phyloP scores from a whole-genome alignment of 1,140 invertebrate species.

The Eriocheir sinensis region DNA sequence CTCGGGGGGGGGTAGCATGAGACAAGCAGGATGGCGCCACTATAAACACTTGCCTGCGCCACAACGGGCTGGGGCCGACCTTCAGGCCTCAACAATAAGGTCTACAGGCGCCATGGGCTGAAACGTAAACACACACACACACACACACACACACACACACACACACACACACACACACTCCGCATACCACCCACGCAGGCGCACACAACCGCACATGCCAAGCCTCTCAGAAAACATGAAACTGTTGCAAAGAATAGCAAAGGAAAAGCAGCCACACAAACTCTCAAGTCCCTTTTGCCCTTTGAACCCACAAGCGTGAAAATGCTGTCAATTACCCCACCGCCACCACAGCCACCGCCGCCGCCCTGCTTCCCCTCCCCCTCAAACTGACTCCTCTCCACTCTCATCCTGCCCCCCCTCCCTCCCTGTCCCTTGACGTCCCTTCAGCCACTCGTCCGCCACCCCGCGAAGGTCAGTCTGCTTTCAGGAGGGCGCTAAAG shows the following conservation, averaged over 20 bases:
- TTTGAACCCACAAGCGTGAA: neutral
- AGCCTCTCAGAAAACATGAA: neutral
- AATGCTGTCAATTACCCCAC: neutral
- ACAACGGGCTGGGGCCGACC: too few species aligned
- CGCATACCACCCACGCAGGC: neutral
- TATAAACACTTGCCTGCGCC: too few species aligned
- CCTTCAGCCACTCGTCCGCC: neutral
- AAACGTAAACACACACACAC: neutral
- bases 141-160: constrained; percentile 22
- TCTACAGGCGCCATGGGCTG: too few species aligned
- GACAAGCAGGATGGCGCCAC: too few species aligned
- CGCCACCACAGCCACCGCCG: neutral
- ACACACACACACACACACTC: neutral
- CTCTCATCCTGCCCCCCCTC: too few species aligned
- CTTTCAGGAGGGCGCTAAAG: neutral
- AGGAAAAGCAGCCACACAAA: neutral
- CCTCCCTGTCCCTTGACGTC: too few species aligned
- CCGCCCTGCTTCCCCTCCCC: neutral
- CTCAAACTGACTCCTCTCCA: neutral
- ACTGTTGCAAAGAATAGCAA: too few species aligned
- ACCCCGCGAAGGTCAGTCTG: neutral
- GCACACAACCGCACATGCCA: neutral
- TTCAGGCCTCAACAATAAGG: too few species aligned
- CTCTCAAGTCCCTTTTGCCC: constrained; percentile 19
- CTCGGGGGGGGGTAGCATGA: too few species aligned